Evolutionary conservation across 2,113 vertebrate species (phyloP).

Genomic region (Hippocampus guttulatus): DNA sequence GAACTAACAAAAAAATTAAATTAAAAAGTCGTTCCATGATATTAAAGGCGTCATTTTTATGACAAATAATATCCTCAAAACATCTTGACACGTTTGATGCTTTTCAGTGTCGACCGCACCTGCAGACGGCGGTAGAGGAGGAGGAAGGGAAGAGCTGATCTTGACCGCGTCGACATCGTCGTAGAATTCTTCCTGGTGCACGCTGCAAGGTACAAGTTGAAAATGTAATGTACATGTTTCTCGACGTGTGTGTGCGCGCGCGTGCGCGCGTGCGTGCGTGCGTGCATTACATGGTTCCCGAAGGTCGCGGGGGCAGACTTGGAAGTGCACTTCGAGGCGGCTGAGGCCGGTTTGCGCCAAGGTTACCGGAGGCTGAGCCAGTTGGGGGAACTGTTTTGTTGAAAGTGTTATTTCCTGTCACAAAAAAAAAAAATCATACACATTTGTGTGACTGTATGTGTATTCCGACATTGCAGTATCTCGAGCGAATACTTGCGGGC

Average conservation of each 20-base stretch:
- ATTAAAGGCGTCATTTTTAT: too few species aligned
- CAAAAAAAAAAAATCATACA: not conserved
- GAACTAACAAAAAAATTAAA: too few species aligned
- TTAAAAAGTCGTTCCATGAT: too few species aligned
- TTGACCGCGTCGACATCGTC: slow-evolving; percentile 71
- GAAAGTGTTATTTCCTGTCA: slow-evolving; percentile 33
- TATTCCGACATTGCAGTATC: too few species aligned
- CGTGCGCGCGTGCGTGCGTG: not conserved
- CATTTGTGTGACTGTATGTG: not conserved
- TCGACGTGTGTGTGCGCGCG: not conserved
- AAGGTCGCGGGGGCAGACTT: slow-evolving; percentile 79
- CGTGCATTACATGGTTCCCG: slow-evolving; percentile 56
- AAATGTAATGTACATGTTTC: not conserved
- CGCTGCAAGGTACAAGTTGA: slow-evolving; percentile 37
- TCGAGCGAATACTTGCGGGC: too few species aligned
- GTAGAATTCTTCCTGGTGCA: slow-evolving; percentile 74
- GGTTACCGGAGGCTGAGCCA: slow-evolving; percentile 38
- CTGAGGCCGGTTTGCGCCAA: slow-evolving; percentile 31
- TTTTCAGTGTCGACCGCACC: slow-evolving; percentile 25
- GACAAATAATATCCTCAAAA: not conserved
- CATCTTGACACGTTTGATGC: not conserved
- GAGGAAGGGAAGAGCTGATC: slow-evolving; percentile 20
- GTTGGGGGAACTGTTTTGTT: slow-evolving; percentile 32
- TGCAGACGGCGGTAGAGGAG: slow-evolving; percentile 48
- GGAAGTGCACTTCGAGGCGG: slow-evolving; percentile 60